Evolutionary conservation across 1,140 invertebrate genomes (phyloP).

Genomic region (Drosophila bipectinata): DNA sequence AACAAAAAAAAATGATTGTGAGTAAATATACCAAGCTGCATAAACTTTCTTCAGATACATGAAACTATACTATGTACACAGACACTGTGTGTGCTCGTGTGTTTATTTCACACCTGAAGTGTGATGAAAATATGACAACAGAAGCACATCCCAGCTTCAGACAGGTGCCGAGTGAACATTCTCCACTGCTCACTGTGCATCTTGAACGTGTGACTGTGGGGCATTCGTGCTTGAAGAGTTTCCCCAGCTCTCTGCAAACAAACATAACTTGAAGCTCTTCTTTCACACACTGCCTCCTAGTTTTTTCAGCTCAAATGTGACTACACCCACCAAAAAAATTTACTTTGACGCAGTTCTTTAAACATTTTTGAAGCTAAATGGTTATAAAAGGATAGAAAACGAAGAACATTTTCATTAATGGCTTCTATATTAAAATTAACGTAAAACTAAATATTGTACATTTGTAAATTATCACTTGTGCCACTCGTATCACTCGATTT

Average conservation of each 20-base stretch:
- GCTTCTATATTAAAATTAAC: no score
- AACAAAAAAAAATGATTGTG: constrained; percentile 20
- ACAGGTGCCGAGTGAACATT: constrained; percentile 69
- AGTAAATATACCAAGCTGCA: constrained; percentile 33
- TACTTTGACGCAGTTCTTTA: no score
- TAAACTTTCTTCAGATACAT: constrained; percentile 26
- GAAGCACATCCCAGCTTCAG: constrained; percentile 51
- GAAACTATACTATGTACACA: constrained; percentile 13
- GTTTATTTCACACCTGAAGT: constrained; percentile 78
- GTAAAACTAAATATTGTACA: no score
- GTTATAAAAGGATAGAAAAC: no score
- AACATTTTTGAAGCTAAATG: no score
- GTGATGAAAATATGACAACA: constrained; percentile 78
- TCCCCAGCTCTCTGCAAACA: constrained; percentile 46
- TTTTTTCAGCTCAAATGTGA: constrained; percentile 10
- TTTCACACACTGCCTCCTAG: constrained; percentile 50
- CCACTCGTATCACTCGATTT: no score
- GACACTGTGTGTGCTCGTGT: constrained; percentile 20
- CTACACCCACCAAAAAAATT: constrained; percentile 7
- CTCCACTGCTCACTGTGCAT: constrained; percentile 39
- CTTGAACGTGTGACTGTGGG: constrained; percentile 75
- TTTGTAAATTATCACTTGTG: no score
- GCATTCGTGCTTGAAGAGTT: constrained; percentile 79
- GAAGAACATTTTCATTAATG: no score
- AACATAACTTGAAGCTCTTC: constrained; percentile 70